These are phyloP conservation scores for Seriola quinqueradiata DNA, from an alignment of 2,113 vertebrate genomes.

Conservation along the genomic window DNA sequence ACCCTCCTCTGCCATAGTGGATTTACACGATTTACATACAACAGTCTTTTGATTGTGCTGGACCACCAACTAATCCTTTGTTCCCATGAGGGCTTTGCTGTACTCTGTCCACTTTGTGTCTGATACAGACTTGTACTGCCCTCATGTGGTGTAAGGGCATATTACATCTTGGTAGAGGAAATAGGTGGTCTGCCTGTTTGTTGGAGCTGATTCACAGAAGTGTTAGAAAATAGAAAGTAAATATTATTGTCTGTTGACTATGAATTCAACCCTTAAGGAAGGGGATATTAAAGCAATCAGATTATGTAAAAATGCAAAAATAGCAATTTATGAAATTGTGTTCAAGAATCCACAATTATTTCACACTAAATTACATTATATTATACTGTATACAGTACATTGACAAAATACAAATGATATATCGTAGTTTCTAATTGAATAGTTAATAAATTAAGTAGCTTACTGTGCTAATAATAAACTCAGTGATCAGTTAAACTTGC, in stretches of 20 bases:
- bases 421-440: no score
- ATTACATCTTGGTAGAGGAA: constrained; percentile 17
- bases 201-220: neutral
- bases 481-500: neutral
- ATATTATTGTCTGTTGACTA: neutral
- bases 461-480: neutral
- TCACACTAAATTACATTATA: neutral
- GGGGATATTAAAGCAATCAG: neutral
- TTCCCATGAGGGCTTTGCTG: constrained; percentile 61
- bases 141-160: constrained; percentile 55
- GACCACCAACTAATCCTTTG: constrained; percentile 81
- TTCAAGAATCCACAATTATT: neutral
- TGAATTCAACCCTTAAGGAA: neutral
- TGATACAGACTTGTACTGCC: constrained; percentile 67
- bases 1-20: constrained; percentile 65
- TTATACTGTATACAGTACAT: neutral
- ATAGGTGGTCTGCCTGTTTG: neutral
- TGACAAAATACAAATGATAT: neutral
- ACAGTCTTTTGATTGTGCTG: constrained; percentile 72
- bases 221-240: neutral
- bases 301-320: neutral
- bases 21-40: constrained; percentile 78
- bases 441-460: neutral
- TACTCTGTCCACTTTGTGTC: constrained; percentile 5
- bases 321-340: neutral